Conservation (phyloP, 2,888 invertebrate genomes). For the Yponomeuta cagnagella region DNA sequence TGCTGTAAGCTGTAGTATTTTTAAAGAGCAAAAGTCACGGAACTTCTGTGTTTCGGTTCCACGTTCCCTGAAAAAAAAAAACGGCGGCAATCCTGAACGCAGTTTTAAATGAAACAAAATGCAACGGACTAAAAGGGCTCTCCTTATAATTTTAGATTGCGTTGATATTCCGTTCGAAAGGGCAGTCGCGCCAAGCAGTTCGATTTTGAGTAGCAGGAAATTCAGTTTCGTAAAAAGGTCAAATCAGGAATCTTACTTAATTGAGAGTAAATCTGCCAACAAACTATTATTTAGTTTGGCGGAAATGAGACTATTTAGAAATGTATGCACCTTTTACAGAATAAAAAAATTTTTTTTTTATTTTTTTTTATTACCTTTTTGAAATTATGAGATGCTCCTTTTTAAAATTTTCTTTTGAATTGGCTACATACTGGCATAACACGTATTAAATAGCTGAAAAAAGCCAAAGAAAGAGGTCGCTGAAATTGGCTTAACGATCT, state of each 20-base stretch:
- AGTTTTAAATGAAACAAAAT: not conserved
- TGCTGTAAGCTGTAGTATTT: not conserved
- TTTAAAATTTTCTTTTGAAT: not conserved
- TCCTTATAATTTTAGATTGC: not conserved
- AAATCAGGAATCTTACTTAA: too few species aligned
- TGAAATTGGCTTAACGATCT: slow-evolving; percentile 40
- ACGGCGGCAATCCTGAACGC: not conserved
- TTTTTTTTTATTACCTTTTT: too few species aligned
- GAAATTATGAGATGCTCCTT: too few species aligned
- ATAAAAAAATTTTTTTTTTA: too few species aligned
- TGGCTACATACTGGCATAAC: not conserved
- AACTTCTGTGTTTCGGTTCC: not conserved
- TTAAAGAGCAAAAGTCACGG: not conserved
- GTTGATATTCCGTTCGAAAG: not conserved
- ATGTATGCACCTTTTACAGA: too few species aligned
- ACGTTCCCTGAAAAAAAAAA: not conserved
- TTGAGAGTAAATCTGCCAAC: too few species aligned
- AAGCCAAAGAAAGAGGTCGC: slow-evolving; percentile 33
- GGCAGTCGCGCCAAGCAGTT: not conserved
- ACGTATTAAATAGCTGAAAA: not conserved
- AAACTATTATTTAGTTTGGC: too few species aligned
- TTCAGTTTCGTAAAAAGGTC: too few species aligned
- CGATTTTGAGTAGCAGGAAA: not conserved
- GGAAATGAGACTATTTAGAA: too few species aligned
- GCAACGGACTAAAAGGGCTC: not conserved